Conservation (phyloP, 1,140 invertebrate species). For the Temnothorax longispinosus region DNA sequence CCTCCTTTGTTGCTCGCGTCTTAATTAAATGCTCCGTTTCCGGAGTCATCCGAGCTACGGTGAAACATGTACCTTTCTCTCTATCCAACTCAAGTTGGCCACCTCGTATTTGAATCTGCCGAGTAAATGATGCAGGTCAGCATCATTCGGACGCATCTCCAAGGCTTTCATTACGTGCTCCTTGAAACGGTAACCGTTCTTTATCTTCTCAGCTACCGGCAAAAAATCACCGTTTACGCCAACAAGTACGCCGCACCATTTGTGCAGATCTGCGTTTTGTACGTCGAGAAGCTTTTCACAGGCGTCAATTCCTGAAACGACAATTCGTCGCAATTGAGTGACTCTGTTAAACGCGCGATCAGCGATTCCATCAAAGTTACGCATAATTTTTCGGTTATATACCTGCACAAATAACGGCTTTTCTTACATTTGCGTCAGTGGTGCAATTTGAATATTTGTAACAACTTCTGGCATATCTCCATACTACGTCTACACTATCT, state of each 20-base stretch:
- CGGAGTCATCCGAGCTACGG: not conserved
- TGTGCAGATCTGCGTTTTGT: conserved; percentile 89
- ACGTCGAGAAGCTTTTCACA: conserved; percentile 88
- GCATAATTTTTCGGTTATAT: conserved; percentile 56
- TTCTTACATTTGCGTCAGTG: conserved; percentile 85
- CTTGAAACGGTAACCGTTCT: conserved; percentile 90
- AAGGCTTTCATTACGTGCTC: conserved; percentile 91
- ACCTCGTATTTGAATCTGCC: conserved; percentile 91
- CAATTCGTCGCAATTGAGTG: not conserved
- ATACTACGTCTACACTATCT: conserved; percentile 87
- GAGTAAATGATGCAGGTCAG: conserved; percentile 89
- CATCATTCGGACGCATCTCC: conserved; percentile 88
- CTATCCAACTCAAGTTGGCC: conserved; percentile 88
- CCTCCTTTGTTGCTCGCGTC: not conserved
- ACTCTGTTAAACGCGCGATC: not conserved
- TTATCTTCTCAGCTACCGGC: conserved; percentile 89
- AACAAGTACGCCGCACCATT: conserved; percentile 92
- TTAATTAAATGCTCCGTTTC: not conserved
- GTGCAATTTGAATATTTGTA: conserved; percentile 85
- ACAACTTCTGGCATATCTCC: conserved; percentile 90
- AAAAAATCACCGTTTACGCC: conserved; percentile 88
- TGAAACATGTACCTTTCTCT: conserved; percentile 88
- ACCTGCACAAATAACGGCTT: conserved; percentile 87
- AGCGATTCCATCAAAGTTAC: not conserved
- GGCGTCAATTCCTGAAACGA: conserved; percentile 83